Conservation (phyloP, 2,113 vertebrate genomes). For the Edolisoma coerulescens region DNA sequence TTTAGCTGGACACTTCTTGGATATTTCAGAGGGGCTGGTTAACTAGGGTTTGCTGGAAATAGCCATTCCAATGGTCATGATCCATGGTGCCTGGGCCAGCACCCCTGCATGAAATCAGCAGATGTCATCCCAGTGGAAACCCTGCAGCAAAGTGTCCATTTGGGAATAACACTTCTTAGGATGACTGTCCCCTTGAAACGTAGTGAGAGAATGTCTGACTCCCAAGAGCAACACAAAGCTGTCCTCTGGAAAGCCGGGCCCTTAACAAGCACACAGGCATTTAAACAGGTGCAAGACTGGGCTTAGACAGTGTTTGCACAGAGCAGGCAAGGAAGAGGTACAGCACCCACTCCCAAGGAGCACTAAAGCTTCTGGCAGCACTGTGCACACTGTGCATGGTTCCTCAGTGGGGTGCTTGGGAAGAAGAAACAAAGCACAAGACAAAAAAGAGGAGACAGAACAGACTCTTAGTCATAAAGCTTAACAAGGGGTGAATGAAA, state of each 20-base stretch:
- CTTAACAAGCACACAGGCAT: not conserved
- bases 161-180: not conserved
- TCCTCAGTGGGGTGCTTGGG: not conserved
- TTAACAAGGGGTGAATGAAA: not conserved
- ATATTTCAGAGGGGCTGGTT: not conserved
- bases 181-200: not conserved
- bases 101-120: not conserved
- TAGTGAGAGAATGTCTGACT: not conserved
- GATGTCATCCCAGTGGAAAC: not conserved
- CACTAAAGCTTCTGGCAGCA: not conserved
- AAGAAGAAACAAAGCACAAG: not conserved
- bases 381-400: accelerated
- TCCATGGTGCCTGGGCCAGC: not conserved
- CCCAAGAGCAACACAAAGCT: not conserved
- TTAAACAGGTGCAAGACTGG: not conserved
- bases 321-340: not conserved
- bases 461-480: not conserved
- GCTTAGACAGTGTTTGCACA: not conserved
- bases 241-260: not conserved
- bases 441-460: not conserved
- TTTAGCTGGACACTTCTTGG: not conserved
- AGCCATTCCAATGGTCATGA: not conserved
- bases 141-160: not conserved
- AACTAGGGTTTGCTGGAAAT: not conserved
- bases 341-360: not conserved